Conservation (phyloP, 53 echinoderm and acorn worm genomes). For the Echinometra lucunter region DNA sequence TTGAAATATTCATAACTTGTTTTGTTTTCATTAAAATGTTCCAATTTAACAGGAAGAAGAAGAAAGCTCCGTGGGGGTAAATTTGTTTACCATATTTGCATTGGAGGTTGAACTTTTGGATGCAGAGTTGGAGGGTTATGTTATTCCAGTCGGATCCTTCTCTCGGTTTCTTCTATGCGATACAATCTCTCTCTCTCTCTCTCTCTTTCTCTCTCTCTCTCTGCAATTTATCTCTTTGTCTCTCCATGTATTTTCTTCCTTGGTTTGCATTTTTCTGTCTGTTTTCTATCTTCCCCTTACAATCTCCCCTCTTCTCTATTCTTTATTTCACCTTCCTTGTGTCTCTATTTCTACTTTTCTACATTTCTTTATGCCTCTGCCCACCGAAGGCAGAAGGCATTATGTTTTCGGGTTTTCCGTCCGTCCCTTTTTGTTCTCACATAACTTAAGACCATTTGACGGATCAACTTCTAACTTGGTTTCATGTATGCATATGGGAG, state of each 20-base stretch:
- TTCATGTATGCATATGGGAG: no score
- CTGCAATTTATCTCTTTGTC: not conserved
- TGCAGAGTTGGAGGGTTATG: not conserved
- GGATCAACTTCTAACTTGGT: no score
- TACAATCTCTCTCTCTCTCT: no score
- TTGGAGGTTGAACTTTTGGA: not conserved
- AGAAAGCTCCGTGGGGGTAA: slow-evolving; percentile 4
- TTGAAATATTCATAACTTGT: not conserved
- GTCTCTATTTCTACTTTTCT: no score
- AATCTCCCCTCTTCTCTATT: not conserved
- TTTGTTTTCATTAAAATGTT: not conserved
- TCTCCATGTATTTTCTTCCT: not conserved
- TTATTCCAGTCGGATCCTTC: not conserved
- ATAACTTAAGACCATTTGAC: no score
- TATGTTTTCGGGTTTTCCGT: no score
- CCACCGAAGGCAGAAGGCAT: no score
- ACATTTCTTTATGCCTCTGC: no score
- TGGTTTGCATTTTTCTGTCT: not conserved
- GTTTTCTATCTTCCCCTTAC: not conserved
- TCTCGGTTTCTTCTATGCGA: no score
- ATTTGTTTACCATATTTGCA: not conserved
- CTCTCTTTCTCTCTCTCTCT: no score
- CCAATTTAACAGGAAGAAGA: slow-evolving; percentile 19
- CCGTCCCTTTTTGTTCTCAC: no score
- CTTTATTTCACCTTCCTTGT: not conserved